phyloP scores from a whole-genome alignment of 2,888 invertebrate genomes.

The Didymodactylos carnosus region DNA sequence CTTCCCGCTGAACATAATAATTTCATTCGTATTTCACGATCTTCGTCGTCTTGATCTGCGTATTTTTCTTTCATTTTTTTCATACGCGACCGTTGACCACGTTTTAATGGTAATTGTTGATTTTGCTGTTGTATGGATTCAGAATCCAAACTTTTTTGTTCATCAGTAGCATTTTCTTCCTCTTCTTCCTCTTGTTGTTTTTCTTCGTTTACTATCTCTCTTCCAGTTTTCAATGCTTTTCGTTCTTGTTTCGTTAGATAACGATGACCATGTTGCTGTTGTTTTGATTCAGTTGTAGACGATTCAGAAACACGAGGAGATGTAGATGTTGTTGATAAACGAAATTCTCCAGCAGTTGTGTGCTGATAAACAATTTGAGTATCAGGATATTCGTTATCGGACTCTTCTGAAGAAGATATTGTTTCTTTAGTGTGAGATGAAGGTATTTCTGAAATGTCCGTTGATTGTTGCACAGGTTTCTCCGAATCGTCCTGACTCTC shows the following conservation, averaged over 20 bases:
- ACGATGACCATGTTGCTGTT: neutral
- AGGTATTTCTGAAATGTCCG: neutral
- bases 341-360: neutral
- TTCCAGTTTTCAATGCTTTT: neutral
- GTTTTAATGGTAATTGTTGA: constrained; percentile 2
- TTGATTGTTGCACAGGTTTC: neutral
- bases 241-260: neutral
- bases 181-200: neutral
- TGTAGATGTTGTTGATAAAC: neutral
- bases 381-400: neutral
- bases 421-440: neutral
- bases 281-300: neutral
- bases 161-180: neutral
- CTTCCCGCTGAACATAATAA: neutral
- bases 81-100: constrained; percentile 6
- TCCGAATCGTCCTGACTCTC: constrained; percentile 1
- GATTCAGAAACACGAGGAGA: no score
- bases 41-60: constrained; percentile 14
- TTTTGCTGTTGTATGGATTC: constrained; percentile 1
- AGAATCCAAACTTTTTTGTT: neutral
- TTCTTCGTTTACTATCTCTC: neutral
- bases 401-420: neutral
- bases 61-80: constrained; percentile 12
- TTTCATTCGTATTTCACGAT: constrained; percentile 12
- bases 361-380: no score